These are phyloP conservation scores for Vulpes ferrilata DNA, from an alignment of 2,113 vertebrate genomes.

Conservation along the genomic window DNA sequence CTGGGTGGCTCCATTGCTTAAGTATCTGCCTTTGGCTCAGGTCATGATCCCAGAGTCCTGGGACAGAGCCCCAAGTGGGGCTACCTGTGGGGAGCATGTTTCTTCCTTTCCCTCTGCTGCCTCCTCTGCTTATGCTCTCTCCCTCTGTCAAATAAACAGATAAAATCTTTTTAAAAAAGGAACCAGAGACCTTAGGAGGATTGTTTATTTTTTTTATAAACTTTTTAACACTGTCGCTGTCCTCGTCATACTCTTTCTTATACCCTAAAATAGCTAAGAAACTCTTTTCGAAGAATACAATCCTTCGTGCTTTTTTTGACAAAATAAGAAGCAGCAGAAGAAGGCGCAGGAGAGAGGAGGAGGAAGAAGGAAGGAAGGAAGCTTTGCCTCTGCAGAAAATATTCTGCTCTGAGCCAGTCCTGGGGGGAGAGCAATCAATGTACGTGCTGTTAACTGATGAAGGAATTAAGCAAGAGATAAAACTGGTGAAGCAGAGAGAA, in stretches of 20 bases:
- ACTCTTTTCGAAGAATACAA: neutral
- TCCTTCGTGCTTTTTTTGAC: neutral
- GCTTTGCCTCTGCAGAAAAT: neutral
- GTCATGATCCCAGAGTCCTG: no score
- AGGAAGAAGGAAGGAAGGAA: neutral
- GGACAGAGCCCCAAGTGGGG: no score
- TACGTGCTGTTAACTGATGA: neutral
- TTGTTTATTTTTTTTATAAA: neutral
- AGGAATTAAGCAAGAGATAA: neutral
- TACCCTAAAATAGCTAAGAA: neutral
- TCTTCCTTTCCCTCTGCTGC: no score
- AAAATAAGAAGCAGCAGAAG: neutral
- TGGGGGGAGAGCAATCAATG: neutral
- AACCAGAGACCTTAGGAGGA: neutral
- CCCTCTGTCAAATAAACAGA: no score
- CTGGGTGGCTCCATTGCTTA: no score
- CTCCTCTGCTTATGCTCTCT: no score
- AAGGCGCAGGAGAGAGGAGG: neutral
- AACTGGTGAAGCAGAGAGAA: neutral
- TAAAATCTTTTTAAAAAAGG: no score
- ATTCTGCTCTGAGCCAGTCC: neutral
- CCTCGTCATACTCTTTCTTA: neutral
- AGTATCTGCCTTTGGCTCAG: no score
- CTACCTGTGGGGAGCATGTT: no score
- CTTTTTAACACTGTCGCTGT: accelerated